Percentiles rank a stretch among this genome's conserved stretches.
phyloP scores from a whole-genome alignment of 53 echinoderm and acorn worm genomes.

The Astropecten irregularis region DNA sequence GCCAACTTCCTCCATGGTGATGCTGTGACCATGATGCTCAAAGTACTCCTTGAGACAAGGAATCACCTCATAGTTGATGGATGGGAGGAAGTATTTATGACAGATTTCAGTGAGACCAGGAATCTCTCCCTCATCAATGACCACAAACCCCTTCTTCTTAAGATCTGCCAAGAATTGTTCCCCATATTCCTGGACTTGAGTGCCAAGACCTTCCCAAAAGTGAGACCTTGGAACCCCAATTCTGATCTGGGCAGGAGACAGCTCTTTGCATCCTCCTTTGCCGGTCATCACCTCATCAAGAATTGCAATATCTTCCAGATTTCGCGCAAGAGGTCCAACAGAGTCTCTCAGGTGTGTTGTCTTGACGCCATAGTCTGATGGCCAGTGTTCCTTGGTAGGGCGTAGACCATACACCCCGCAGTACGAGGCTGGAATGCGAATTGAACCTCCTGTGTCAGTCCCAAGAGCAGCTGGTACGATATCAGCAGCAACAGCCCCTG shows the following conservation, averaged over 20 bases:
- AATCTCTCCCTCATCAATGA: not conserved
- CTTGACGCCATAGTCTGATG: conserved; percentile 23
- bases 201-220: conserved; percentile 20
- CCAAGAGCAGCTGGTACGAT: conserved; percentile 34
- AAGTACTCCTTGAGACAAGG: not conserved
- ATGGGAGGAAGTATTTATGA: not conserved
- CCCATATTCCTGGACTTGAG: not conserved
- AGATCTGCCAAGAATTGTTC: not conserved
- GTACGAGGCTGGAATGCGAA: conserved; percentile 29
- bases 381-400: conserved; percentile 8
- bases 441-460: conserved; percentile 17
- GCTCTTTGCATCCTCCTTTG: not conserved
- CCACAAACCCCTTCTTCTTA: not conserved
- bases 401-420: conserved; percentile 20
- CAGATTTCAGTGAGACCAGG: conserved; percentile 1
- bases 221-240: conserved; percentile 21
- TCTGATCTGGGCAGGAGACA: not conserved
- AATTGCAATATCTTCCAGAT: conserved; percentile 1
- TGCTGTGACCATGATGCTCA: not conserved
- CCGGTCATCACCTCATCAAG: conserved; percentile 21
- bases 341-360: not conserved
- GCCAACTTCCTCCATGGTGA: not conserved
- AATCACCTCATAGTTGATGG: conserved; percentile 22
- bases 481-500: conserved; percentile 16
- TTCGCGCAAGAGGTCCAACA: not conserved